Conservation (phyloP, 2,113 vertebrate species). For the Istiophorus platypterus region DNA sequence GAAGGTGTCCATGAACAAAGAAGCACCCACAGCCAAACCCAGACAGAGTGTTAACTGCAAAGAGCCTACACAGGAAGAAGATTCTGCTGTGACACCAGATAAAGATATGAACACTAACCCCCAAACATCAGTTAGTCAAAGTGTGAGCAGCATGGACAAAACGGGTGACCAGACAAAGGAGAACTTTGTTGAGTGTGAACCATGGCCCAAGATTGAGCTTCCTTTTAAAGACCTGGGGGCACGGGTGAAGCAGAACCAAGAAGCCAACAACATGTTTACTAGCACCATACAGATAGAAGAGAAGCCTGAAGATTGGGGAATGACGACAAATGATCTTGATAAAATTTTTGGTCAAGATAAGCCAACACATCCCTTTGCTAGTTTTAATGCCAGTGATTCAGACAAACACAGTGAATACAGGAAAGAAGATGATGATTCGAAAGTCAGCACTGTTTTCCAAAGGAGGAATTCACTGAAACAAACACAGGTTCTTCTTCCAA, state of each 20-base stretch:
- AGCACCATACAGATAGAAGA: constrained; percentile 23
- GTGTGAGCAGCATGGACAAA: constrained; percentile 28
- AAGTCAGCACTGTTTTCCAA: constrained; percentile 49
- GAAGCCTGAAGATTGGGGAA: constrained; percentile 51
- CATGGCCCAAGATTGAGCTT: constrained; percentile 58
- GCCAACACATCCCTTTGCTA: constrained; percentile 56
- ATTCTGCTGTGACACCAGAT: constrained; percentile 38
- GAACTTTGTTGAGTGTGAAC: constrained; percentile 47
- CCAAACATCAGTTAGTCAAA: constrained; percentile 16
- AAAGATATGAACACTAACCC: constrained; percentile 1
- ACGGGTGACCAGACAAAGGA: constrained; percentile 7
- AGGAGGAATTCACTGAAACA: constrained; percentile 61
- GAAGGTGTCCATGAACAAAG: constrained; percentile 30
- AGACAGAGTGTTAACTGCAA: constrained; percentile 66
- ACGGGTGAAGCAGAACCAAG: constrained; percentile 38
- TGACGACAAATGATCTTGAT: constrained; percentile 66
- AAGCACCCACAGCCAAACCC: constrained; percentile 73
- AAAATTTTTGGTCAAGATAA: constrained; percentile 56
- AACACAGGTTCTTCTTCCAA: constrained; percentile 32
- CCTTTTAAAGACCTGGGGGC: constrained; percentile 66
- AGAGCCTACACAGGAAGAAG: constrained; percentile 41
- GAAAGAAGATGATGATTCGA: constrained; percentile 10
- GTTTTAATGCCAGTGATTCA: constrained; percentile 32
- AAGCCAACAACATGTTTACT: constrained; percentile 50
- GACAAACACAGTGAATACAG: constrained; percentile 30